Percentiles rank a stretch among this genome's conserved stretches.
Conservation (phyloP, 2,797 vertebrate genomes). For the Halcyon leucocephala region DNA sequence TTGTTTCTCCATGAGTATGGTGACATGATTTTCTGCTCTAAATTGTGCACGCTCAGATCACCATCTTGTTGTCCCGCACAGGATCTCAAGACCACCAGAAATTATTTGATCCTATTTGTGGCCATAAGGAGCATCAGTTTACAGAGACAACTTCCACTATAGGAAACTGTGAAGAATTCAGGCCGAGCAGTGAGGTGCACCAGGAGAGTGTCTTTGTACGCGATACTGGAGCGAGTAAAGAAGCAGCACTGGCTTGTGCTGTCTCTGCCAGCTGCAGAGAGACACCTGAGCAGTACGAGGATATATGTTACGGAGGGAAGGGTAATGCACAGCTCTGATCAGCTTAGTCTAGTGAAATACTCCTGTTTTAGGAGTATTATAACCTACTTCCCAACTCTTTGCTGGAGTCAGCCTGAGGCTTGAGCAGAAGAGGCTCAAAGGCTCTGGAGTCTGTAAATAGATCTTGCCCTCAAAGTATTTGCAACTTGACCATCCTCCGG, state of each 20-base stretch:
- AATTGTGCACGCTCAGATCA: fast-evolving
- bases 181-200: background rate
- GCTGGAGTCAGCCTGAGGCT: background rate
- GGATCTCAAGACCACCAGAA: background rate
- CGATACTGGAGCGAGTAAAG: fast-evolving
- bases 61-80: background rate
- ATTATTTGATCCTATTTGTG: background rate
- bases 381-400: background rate
- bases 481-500: background rate
- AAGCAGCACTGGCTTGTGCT: background rate
- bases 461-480: background rate
- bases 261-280: background rate
- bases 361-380: background rate
- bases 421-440: background rate
- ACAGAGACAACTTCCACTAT: background rate
- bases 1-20: fast-evolving
- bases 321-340: background rate
- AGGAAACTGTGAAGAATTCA: background rate
- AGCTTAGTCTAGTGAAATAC: background rate
- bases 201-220: background rate
- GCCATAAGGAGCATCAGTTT: background rate
- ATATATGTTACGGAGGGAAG: background rate
- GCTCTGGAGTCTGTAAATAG: background rate
- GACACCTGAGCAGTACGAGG: background rate
- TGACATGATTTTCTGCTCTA: background rate